Evolutionary conservation across 2,888 invertebrate species (phyloP), one percentile per base, ranked within the genome.

Genomic region (Cephus pulcher): DNA sequence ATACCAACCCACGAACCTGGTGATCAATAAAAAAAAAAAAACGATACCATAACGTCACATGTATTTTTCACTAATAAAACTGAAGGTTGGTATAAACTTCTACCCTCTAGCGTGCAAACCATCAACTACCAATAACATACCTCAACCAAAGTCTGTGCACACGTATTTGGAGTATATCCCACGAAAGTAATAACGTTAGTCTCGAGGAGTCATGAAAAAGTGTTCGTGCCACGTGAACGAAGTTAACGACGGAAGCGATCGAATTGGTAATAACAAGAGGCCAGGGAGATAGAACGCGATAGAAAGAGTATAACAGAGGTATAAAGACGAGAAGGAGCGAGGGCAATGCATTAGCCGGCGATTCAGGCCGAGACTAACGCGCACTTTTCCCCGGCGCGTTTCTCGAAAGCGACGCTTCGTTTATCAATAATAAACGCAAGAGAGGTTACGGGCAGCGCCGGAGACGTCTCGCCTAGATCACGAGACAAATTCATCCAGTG

Each of bases 331-430:
- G 73, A 75, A 68, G 73, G 74, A 34, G 69, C 56, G 34, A 35
- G 35, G 35, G 78, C 79, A 86, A 87, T 85, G 87, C 85, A 91
- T 91, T 91, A 91, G 85, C 84, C 82, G 86, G 85, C 86, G 91
- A 91, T 91, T 91, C 90, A 91, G 91, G 91, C 90, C 91, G 91
- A 88, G 91, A 91, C 91, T 90, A 91, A 91, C 89, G 90, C 86
- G 88, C 89, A 91, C 91, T 91, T 91, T 91, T 91, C 90, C 90
- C 86, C 87, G 85, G 85, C 86, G 86, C 89, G 89, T 91, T 91
- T 91, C 88, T 87, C 87, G 81, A 71, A 32, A 79, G 82, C 81
- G 83, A 80, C 82, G 80, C 83, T 81, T 81, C 80, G 80, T 74
- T 74, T 74, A 35, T 74, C 74, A 74, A 74, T 74, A 74, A 74